Percentiles rank a stretch among this genome's conserved stretches.
These are phyloP conservation scores for Lasioglossum calceatum DNA, from an alignment of 2,888 invertebrate species.

Conservation along the genomic window DNA sequence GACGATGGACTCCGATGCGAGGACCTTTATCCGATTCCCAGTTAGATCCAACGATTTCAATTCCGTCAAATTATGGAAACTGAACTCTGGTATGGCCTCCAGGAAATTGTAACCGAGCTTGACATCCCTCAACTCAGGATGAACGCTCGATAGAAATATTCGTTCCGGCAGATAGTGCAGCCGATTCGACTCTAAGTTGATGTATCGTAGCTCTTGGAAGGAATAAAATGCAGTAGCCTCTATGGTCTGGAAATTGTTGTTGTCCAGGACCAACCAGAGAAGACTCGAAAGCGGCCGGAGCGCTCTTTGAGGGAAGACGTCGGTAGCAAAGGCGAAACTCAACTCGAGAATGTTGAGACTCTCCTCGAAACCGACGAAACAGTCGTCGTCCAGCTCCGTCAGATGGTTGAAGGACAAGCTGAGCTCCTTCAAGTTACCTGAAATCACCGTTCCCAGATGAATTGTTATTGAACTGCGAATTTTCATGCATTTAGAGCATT, in stretches of 20 bases:
- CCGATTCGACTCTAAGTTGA: constrained; percentile 94
- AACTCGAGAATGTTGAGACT: constrained; percentile 93
- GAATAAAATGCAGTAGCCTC: constrained; percentile 90
- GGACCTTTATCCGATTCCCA: constrained; percentile 90
- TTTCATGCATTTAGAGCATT: too few species aligned
- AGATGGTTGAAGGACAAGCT: constrained; percentile 96
- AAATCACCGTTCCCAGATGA: constrained; percentile 69
- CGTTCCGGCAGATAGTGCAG: constrained; percentile 89
- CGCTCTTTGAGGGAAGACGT: constrained; percentile 91
- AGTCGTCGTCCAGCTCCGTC: constrained; percentile 91
- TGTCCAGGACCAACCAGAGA: constrained; percentile 94
- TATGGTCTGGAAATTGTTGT: constrained; percentile 92
- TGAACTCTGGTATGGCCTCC: constrained; percentile 88
- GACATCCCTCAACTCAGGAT: constrained; percentile 91
- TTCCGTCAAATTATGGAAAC: constrained; percentile 90
- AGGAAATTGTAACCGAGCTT: constrained; percentile 93
- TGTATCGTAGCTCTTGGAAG: constrained; percentile 87
- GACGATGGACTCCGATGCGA: constrained; percentile 89
- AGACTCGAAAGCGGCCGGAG: constrained; percentile 90
- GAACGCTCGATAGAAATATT: constrained; percentile 89
- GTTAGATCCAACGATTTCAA: constrained; percentile 92
- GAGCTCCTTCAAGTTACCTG: constrained; percentile 92
- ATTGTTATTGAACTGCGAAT: background rate
- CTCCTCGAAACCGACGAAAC: constrained; percentile 91
- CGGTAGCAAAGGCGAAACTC: constrained; percentile 93